Base-by-base conservation (phyloP, 2,888 invertebrate species). In the Nymphalis polychloros region DNA sequence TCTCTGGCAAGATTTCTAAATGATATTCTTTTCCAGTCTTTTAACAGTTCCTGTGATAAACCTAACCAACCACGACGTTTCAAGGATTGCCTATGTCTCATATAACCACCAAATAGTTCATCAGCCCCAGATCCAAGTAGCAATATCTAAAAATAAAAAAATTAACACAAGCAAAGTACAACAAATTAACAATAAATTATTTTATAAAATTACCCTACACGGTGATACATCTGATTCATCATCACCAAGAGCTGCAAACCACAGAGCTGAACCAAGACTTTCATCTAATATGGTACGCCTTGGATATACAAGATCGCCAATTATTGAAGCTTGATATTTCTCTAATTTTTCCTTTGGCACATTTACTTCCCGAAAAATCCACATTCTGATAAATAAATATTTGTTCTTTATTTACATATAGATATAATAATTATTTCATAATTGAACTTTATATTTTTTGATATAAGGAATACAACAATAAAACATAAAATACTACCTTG, bases 71-170 rank as follows among this genome's bases (percentile, higher is more conserved):
- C 88, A 75, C 84, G 84, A 19, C 94, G 93, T 78, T 91, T 94
- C 68, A 94, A 95, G 6, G 95, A 95, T 75, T 95, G 96, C 78
- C 98, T 94, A 82, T 99, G 98, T 70, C 98, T 94, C 48, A 95
- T 95, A 83, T 99, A 99, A 2, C 99, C 99, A 61, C 97, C 98
- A 82, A 99, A 96, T 72, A 99, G 93, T 90, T 99, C 99, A 93
- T 99, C 99, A 1, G 99, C 99, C 8, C 99, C 99, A 93, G 97
- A 97, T 48, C 99, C 99, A 77, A 97, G 90, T 74, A 98, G 85
- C 70, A 98, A 87, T 23, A 98, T 94, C 96, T 97, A 76, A 81
- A 70, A 73, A 47, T 46, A 65, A 49, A n/a, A 49, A 4, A 3
- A 19, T 57, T 23, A 19, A 63, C 35, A 57, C 19, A 17, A 41